These are phyloP conservation scores for Proctacanthus coquilletti DNA, from an alignment of 1,140 invertebrate species.

Conservation along the genomic window DNA sequence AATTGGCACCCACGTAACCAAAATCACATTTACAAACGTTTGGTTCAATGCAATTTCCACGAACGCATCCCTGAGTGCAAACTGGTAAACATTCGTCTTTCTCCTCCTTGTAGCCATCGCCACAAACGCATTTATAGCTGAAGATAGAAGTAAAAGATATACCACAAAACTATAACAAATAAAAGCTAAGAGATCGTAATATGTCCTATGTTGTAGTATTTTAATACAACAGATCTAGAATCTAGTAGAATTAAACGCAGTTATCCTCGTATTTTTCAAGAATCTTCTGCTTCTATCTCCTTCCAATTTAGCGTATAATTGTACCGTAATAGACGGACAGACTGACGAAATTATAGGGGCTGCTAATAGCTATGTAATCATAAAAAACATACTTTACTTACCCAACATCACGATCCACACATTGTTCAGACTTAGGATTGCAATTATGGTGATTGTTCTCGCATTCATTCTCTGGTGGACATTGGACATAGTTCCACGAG, in stretches of 20 bases:
- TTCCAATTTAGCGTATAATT: no score
- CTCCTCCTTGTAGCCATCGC: slow-evolving; percentile 55
- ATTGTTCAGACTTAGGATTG: slow-evolving; percentile 68
- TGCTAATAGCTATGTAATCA: neutral
- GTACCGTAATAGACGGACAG: no score
- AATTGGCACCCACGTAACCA: slow-evolving; percentile 87
- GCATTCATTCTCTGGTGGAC: slow-evolving; percentile 90
- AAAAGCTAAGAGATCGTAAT: no score
- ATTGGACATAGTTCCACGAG: slow-evolving; percentile 73
- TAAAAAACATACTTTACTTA: no score
- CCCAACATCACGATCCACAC: slow-evolving; percentile 53
- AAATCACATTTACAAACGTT: slow-evolving; percentile 82
- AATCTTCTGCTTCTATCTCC: no score
- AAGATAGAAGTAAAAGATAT: no score
- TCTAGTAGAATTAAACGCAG: no score
- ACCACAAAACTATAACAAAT: no score
- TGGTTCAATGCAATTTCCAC: slow-evolving; percentile 72
- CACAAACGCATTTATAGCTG: slow-evolving; percentile 79
- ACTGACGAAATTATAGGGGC: neutral
- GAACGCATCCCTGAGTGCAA: slow-evolving; percentile 76
- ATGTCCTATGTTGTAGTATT: no score
- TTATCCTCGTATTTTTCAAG: no score
- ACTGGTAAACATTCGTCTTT: slow-evolving; percentile 56
- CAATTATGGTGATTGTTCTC: slow-evolving; percentile 82
- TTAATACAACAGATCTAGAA: no score